These are phyloP conservation scores for Polia nebulosa DNA, from an alignment of 2,888 invertebrate genomes.

Conservation along the genomic window DNA sequence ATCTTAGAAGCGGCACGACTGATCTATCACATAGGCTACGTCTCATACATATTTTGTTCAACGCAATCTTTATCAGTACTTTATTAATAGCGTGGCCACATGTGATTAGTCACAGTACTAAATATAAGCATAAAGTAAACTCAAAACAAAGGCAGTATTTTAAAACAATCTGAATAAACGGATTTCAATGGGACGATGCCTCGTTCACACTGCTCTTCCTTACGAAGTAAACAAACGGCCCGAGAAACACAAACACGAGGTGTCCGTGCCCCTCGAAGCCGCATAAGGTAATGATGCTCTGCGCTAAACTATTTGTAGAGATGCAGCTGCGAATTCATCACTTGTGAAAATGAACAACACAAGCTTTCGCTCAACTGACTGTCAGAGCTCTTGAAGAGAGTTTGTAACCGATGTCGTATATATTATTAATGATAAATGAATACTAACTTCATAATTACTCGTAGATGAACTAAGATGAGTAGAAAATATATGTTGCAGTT, in stretches of 20 bases:
- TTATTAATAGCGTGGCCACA: constrained; percentile 33
- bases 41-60: constrained; percentile 34
- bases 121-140: constrained; percentile 22
- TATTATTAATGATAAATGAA: background rate
- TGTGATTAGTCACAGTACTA: constrained; percentile 42
- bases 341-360: constrained; percentile 32
- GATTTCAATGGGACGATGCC: constrained; percentile 42
- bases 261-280: constrained; percentile 38
- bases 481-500: background rate
- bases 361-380: constrained; percentile 29
- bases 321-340: constrained; percentile 45
- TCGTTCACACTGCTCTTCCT: constrained; percentile 54
- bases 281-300: constrained; percentile 51
- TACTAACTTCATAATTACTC: background rate
- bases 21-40: constrained; percentile 30
- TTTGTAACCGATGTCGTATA: background rate
- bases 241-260: constrained; percentile 50
- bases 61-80: constrained; percentile 35
- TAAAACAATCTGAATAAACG: constrained; percentile 52
- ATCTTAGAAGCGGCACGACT: constrained; percentile 46
- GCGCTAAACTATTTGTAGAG: constrained; percentile 40
- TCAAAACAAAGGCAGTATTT: constrained; percentile 39
- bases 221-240: constrained; percentile 57
- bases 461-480: background rate
- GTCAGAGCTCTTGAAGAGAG: background rate